Conservation (phyloP, 2,888 invertebrate genomes). For the Epistrophe grossulariae region DNA sequence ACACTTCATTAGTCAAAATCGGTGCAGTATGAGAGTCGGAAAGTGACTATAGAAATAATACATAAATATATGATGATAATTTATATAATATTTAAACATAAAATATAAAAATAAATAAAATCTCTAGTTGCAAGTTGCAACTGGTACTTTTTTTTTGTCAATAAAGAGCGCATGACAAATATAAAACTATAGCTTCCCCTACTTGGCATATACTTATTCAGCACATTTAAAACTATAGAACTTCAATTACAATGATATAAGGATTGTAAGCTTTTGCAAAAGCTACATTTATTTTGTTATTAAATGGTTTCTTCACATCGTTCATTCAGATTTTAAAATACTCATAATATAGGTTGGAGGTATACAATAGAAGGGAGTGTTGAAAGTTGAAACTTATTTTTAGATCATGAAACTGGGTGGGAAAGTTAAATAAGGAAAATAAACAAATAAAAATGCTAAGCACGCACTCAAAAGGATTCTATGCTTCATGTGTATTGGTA, state of each 20-base stretch:
- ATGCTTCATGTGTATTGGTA: not conserved
- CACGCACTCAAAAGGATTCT: not conserved
- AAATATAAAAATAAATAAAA: not conserved
- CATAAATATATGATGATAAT: too few species aligned
- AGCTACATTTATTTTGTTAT: not conserved
- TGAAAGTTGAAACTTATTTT: conserved; percentile 27
- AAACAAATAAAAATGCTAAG: not conserved
- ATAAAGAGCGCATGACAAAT: conserved; percentile 7
- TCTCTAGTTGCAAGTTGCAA: conserved; percentile 23
- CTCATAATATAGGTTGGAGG: not conserved
- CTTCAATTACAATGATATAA: not conserved
- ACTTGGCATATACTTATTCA: conserved; percentile 6
- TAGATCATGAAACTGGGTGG: not conserved
- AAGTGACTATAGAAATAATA: too few species aligned
- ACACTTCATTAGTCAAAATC: too few species aligned
- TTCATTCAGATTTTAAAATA: conserved; percentile 21
- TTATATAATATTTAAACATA: too few species aligned
- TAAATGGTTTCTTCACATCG: conserved; percentile 5
- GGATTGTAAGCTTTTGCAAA: conserved; percentile 4
- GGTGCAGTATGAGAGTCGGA: too few species aligned
- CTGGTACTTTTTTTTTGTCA: conserved; percentile 41
- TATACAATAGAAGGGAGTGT: not conserved
- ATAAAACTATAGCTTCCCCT: not conserved
- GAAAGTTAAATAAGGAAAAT: not conserved
- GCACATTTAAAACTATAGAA: not conserved